A percentile compares a stretch with the other conserved stretches of the same genome.
Evolutionary conservation across 30 jellyfish, hydroid and myxozoan species (phyloP).

Genomic region (Catostylus mosaicus): DNA sequence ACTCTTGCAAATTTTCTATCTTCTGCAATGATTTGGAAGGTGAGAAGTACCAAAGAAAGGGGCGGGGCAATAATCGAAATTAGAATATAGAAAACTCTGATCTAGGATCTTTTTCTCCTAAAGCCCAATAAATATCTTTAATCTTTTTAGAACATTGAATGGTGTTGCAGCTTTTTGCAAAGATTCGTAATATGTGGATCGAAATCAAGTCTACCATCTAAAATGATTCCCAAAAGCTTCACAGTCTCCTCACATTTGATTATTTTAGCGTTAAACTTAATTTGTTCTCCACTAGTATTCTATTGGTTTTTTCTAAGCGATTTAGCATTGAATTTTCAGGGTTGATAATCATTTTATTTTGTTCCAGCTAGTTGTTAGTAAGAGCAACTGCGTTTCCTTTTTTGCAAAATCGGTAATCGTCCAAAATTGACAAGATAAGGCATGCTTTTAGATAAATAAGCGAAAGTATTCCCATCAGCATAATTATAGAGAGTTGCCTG

Average conservation of each 20-base stretch:
- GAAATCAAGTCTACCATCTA: not conserved
- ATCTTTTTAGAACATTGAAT: too few relatives aligned
- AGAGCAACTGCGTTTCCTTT: not conserved
- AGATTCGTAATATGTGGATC: not conserved
- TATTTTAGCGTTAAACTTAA: too few relatives aligned
- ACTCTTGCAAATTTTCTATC: conserved; percentile 39
- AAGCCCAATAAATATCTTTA: too few relatives aligned
- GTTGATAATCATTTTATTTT: too few relatives aligned
- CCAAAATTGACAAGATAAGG: not conserved
- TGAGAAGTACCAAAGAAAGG: conserved; percentile 26
- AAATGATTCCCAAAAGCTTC: not conserved
- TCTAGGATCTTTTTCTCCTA: too few relatives aligned
- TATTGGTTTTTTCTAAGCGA: too few relatives aligned
- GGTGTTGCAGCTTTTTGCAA: too few relatives aligned
- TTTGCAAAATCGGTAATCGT: too few relatives aligned
- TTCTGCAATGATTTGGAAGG: conserved; percentile 34
- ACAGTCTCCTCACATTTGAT: not conserved
- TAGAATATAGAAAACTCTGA: too few relatives aligned
- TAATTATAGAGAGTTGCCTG: conserved; percentile 32
- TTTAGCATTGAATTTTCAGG: too few relatives aligned
- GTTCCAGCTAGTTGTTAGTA: too few relatives aligned
- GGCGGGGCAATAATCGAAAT: conserved; percentile 15
- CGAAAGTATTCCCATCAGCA: conserved; percentile 56
- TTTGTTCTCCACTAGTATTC: too few relatives aligned
- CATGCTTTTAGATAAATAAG: not conserved